phyloP scores from a whole-genome alignment of 2,797 vertebrate species.

The Strix occidentalis region DNA sequence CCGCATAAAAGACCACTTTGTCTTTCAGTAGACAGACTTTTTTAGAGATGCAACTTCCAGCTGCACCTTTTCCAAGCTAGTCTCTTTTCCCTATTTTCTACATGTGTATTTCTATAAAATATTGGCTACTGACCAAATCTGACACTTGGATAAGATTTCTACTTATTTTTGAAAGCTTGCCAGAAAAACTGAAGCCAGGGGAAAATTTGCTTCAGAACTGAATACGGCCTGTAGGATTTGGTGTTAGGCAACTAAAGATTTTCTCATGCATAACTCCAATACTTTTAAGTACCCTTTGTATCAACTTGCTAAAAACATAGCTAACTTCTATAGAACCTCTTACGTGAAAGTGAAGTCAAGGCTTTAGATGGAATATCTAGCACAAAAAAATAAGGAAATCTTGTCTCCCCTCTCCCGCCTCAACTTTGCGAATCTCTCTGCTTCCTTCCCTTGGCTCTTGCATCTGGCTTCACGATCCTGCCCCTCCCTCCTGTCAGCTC shows the following conservation, averaged over 20 bases:
- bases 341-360: not conserved
- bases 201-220: not conserved
- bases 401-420: not conserved
- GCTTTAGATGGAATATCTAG: not conserved
- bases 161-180: not conserved
- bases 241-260: not conserved
- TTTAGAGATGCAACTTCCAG: not conserved
- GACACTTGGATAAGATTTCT: constrained; percentile 24
- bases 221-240: not conserved
- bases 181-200: not conserved
- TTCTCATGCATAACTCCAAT: not conserved
- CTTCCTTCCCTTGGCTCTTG: not conserved
- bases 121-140: constrained; percentile 10
- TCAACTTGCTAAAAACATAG: not conserved
- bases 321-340: not conserved
- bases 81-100: not conserved
- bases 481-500: not conserved
- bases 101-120: constrained; percentile 9
- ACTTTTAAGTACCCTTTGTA: not conserved
- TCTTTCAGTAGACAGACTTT: not conserved
- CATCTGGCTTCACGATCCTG: not conserved
- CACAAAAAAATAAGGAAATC: not conserved
- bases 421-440: not conserved
- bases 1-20: not conserved
- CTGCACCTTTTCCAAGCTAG: not conserved